phyloP scores from a whole-genome alignment of 2,797 vertebrate species.

The Glyptemys insculpta region DNA sequence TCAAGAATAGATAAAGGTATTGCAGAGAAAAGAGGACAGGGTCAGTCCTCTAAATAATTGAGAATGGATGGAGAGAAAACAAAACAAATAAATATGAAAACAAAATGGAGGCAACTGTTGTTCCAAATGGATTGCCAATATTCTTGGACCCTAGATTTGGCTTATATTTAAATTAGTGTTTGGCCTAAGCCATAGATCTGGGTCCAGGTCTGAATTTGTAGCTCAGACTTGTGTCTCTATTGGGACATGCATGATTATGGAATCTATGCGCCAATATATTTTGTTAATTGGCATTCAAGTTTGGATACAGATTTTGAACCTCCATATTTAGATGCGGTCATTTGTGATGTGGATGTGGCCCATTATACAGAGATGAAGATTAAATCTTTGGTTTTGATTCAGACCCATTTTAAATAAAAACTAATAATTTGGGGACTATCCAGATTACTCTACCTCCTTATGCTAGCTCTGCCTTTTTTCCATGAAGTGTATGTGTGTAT shows the following conservation, averaged over 20 bases:
- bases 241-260: neutral
- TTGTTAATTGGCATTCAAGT: neutral
- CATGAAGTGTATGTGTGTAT: neutral
- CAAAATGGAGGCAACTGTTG: neutral
- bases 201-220: neutral
- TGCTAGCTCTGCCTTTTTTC: neutral
- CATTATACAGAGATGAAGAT: neutral
- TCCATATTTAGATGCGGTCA: neutral
- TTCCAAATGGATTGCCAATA: neutral
- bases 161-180: neutral
- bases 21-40: neutral
- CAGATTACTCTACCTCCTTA: neutral
- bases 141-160: neutral
- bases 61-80: neutral
- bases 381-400: neutral
- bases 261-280: neutral
- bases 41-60: neutral
- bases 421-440: neutral
- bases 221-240: neutral
- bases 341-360: neutral
- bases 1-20: neutral
- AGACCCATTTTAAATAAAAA: neutral
- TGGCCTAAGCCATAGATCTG: neutral
- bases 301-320: neutral
- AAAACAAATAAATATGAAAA: neutral